A percentile compares a stretch with the other conserved stretches of the same genome.
Conservation (phyloP, 2,113 vertebrate species). For the Rhizomys pruinosus region DNA sequence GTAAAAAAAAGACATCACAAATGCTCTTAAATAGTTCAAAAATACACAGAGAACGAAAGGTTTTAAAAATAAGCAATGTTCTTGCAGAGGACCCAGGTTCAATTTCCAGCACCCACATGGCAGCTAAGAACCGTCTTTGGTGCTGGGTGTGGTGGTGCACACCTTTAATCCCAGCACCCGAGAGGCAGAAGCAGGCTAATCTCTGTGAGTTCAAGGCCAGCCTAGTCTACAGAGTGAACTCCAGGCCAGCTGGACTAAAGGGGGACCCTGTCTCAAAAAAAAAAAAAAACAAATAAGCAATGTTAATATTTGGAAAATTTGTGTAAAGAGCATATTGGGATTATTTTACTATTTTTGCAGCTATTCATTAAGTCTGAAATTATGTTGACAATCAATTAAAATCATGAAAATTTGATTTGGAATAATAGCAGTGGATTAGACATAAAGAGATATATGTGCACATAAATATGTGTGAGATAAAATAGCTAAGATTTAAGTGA, state of each 20-base stretch:
- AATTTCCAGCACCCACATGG: too few species aligned
- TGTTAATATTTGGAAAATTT: slow-evolving; percentile 23
- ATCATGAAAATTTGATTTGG: neutral
- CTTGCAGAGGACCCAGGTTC: too few species aligned
- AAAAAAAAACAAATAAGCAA: slow-evolving; percentile 1
- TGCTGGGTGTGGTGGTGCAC: too few species aligned
- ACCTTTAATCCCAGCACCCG: too few species aligned
- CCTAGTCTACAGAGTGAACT: too few species aligned
- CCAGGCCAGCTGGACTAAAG: too few species aligned
- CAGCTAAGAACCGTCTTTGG: too few species aligned
- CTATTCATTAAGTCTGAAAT: slow-evolving; percentile 43
- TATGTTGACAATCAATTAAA: slow-evolving; percentile 54
- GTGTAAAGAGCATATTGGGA: neutral
- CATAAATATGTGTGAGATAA: neutral
- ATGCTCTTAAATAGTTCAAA: slow-evolving; percentile 9
- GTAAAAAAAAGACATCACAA: neutral
- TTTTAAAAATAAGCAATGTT: neutral
- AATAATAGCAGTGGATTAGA: neutral
- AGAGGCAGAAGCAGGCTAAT: too few species aligned
- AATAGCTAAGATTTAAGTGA: too few species aligned
- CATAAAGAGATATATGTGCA: neutral
- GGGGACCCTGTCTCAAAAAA: too few species aligned
- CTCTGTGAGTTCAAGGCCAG: too few species aligned
- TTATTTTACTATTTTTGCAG: slow-evolving; percentile 17
- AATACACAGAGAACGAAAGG: neutral